Percentiles rank a stretch among this genome's conserved stretches.
Conservation (phyloP, 2,888 invertebrate species). For the Leucophenga montana region DNA sequence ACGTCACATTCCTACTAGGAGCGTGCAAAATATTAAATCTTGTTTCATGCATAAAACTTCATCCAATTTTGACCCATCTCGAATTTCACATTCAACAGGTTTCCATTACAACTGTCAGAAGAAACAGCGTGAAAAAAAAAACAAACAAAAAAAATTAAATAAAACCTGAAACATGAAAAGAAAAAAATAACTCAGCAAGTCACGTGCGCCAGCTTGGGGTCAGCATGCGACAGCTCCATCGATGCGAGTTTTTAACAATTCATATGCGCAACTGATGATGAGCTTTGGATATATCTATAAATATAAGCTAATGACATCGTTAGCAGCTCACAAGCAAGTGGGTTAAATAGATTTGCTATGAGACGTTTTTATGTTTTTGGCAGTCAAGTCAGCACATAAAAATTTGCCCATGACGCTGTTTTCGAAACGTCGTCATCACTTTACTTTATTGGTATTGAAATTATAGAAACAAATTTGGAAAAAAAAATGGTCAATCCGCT, state of each 20-base stretch:
- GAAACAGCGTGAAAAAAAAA: constrained; percentile 3
- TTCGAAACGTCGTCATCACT: too few species aligned
- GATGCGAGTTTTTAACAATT: constrained; percentile 52
- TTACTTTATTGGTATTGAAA: too few species aligned
- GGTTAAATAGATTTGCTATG: constrained; percentile 40
- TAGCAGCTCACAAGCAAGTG: constrained; percentile 43
- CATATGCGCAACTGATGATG: constrained; percentile 37
- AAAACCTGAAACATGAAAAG: background rate
- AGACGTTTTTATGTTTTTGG: background rate
- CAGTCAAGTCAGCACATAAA: too few species aligned
- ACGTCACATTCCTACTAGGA: constrained; percentile 9
- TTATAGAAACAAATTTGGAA: too few species aligned
- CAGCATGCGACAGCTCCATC: constrained; percentile 17
- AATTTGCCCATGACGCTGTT: too few species aligned
- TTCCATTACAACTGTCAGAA: background rate
- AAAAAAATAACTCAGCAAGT: constrained; percentile 40
- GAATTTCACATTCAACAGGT: constrained; percentile 51
- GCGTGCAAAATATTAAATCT: too few species aligned
- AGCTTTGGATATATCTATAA: background rate
- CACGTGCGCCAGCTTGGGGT: constrained; percentile 52
- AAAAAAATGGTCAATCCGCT: too few species aligned
- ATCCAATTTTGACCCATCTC: background rate
- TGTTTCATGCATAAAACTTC: too few species aligned
- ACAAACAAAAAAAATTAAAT: background rate
- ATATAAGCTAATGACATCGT: constrained; percentile 16